These are phyloP conservation scores for Hoplostethus mediterraneus DNA, from an alignment of 2,797 vertebrate genomes.

Conservation along the genomic window DNA sequence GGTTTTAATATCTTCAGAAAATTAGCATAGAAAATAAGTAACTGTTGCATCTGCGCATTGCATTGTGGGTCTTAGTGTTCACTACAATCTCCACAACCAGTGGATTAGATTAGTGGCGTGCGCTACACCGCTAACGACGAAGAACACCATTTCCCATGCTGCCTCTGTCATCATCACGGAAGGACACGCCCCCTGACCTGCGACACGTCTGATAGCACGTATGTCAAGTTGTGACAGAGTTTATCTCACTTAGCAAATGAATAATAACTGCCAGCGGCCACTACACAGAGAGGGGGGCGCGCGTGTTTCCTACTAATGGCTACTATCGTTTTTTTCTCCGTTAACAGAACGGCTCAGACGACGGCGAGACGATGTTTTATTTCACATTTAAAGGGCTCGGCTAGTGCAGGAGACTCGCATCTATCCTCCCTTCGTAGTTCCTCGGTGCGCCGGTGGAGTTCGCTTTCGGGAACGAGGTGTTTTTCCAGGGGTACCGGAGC, in stretches of 20 bases:
- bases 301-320: conserved; percentile 57
- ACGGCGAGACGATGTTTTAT: conserved; percentile 52
- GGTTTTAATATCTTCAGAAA: too few relatives aligned
- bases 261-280: too few relatives aligned
- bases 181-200: conserved; percentile 35
- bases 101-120: too few relatives aligned
- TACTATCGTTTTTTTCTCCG: conserved; percentile 53
- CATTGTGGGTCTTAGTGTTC: conserved; percentile 68
- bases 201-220: conserved; percentile 50
- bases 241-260: neutral
- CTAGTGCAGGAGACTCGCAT: conserved; percentile 7
- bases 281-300: neutral
- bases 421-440: conserved; percentile 24
- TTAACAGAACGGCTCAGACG: conserved; percentile 60
- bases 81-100: accelerated
- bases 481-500: conserved; percentile 50
- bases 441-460: conserved; percentile 10
- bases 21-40: too few relatives aligned
- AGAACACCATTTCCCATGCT: conserved; percentile 75
- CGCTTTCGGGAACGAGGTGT: conserved; percentile 63
- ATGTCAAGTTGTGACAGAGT: conserved; percentile 57
- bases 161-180: neutral
- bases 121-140: accelerated
- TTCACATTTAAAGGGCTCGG: conserved; percentile 40
- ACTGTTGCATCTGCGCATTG: conserved; percentile 1